phyloP scores from a whole-genome alignment of 2,797 vertebrate genomes.

The Saxicola maurus region DNA sequence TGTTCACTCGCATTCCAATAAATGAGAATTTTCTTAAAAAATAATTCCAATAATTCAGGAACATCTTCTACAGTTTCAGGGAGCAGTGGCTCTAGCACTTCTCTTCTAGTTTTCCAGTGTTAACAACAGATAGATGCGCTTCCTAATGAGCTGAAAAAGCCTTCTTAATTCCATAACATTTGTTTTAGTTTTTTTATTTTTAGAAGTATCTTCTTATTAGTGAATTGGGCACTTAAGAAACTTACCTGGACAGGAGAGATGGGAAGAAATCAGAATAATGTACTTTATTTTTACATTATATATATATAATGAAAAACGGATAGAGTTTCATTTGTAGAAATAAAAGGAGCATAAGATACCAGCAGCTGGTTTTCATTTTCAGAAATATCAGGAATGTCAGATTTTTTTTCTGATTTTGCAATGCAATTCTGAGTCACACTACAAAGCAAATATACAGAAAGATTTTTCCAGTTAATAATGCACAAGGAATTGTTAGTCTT shows the following conservation, averaged over 20 bases:
- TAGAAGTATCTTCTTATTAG: not conserved
- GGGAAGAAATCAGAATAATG: not conserved
- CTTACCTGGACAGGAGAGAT: not conserved
- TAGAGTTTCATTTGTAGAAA: not conserved
- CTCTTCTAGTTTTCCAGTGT: not conserved
- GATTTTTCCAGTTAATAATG: not conserved
- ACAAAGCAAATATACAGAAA: not conserved
- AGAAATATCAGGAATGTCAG: not conserved
- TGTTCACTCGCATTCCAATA: not conserved
- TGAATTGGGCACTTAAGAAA: not conserved
- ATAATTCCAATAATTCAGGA: not conserved
- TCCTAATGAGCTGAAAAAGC: not conserved
- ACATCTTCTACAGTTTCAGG: not conserved
- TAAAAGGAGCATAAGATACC: not conserved
- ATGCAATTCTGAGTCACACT: not conserved
- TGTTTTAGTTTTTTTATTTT: not conserved
- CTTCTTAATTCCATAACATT: rapidly evolving
- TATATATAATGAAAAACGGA: not conserved
- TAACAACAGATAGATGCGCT: not conserved
- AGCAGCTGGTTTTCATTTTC: conserved; percentile 3
- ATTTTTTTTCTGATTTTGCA: not conserved
- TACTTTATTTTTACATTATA: not conserved
- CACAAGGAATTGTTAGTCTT: not conserved
- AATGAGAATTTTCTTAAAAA: not conserved
- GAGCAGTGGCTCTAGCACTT: not conserved